phyloP scores from a whole-genome alignment of 1,140 invertebrate genomes.

The Meloidogyne exigua region DNA sequence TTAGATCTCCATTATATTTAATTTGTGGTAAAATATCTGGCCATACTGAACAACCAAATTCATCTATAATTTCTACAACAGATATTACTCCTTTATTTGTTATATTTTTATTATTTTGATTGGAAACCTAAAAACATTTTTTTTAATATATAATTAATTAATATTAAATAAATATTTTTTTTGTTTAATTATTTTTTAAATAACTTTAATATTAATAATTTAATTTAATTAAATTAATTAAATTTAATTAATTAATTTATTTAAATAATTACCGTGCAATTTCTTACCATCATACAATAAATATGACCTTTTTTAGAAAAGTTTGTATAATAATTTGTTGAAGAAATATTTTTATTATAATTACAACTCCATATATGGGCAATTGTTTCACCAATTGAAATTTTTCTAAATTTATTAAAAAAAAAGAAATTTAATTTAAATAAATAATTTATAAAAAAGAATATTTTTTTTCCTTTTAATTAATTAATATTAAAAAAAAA shows the following conservation, averaged over 20 bases:
- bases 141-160: not conserved
- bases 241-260: not conserved
- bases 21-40: conserved; percentile 49
- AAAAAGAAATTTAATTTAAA: not conserved
- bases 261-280: conserved; percentile 47
- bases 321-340: conserved; percentile 5
- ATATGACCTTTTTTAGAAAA: not conserved
- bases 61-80: conserved; percentile 52
- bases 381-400: conserved; percentile 50
- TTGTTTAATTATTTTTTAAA: no score
- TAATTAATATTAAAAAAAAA: not conserved
- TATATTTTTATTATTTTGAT: not conserved
- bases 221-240: not conserved
- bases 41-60: conserved; percentile 53
- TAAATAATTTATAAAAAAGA: no score
- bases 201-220: no score
- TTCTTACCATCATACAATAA: conserved; percentile 58
- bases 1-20: conserved; percentile 41
- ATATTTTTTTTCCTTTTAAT: not conserved
- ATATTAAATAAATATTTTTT: no score
- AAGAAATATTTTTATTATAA: conserved; percentile 24
- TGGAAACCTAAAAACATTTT: not conserved
- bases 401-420: conserved; percentile 28
- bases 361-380: conserved; percentile 48
- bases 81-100: not conserved